Evolutionary conservation across 2,888 invertebrate species (phyloP), one percentile per base, ranked within the genome.

Genomic region (Lasius fuliginosus): DNA sequence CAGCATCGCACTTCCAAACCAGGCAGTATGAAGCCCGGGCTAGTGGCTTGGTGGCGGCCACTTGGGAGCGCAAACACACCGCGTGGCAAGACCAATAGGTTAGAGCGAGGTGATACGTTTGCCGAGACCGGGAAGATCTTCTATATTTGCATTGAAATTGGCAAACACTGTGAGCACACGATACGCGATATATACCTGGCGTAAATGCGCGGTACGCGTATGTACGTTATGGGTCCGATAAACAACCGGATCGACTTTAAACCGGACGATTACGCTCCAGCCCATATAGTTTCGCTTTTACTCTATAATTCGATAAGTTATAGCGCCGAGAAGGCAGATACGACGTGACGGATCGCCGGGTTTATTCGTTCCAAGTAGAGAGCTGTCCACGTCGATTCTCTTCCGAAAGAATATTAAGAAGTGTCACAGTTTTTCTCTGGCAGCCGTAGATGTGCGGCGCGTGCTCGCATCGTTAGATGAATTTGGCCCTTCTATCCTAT

Each of bases 81-180:
- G 83, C 83, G 85, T 77, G 84, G 86, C 81, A 83, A 88, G 89
- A 85, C 85, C 88, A 85, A 86, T 84, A 89, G 87, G 84, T 87
- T 86, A 84, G 88, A 82, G 82, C 81, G 60, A 76, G 87, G 90
- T 88, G 87, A 92, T 91, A 90, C 88, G 89, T 91, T 90, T 90
- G 87, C 84, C 77, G 86, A 88, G 88, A 83, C 86, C 79, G 71
- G 84, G 85, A 89, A 91, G 89, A 89, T 90, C 88, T 90, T 86
- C 85, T 85, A 87, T 92, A 92, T 92, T 92, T 92, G 92, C 92
- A 91, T 92, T 91, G 90, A 92, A 92, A 92, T 92, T 92, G 91
- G 92, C 91, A 92, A 91, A 92, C 91, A 75, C 68, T 69, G 64
- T 60, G 84, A 79, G 65, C 75, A 8, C 65, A 23, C 71, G 79